A percentile compares a stretch with the other conserved stretches of the same genome.
Evolutionary conservation across 1,140 invertebrate species (phyloP).

Genomic region (Schmidtea mediterranea): DNA sequence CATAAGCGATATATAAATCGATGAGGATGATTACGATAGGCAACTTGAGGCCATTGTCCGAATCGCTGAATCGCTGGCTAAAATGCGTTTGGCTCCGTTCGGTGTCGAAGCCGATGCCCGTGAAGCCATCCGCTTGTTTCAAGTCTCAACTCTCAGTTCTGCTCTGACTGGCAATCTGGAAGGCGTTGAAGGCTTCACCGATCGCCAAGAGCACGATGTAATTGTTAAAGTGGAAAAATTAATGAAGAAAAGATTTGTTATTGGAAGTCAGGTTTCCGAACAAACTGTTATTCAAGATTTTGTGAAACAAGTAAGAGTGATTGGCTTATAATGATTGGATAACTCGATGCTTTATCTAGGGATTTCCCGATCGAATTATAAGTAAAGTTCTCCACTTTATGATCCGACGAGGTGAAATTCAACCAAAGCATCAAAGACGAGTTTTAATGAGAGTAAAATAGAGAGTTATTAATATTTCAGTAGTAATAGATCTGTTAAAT

Average conservation of each 20-base stretch:
- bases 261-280: conserved; percentile 81
- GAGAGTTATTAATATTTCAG: too few relatives aligned
- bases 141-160: conserved; percentile 85
- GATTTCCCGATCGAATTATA: conserved; percentile 60
- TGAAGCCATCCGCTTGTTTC: conserved; percentile 87
- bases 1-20: background rate
- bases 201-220: conserved; percentile 68
- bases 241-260: conserved; percentile 67
- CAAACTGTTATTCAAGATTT: conserved; percentile 80
- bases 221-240: conserved; percentile 68
- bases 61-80: conserved; percentile 81
- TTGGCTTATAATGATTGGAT: background rate
- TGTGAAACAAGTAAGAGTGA: conserved; percentile 36
- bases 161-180: conserved; percentile 64
- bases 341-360: conserved; percentile 27
- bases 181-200: conserved; percentile 81
- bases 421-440: conserved; percentile 77
- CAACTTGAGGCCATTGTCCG: conserved; percentile 87
- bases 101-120: conserved; percentile 68
- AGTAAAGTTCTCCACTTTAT: conserved; percentile 68
- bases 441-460: conserved; percentile 56
- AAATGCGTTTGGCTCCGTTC: conserved; percentile 83
- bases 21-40: conserved; percentile 30
- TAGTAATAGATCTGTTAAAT: too few relatives aligned
- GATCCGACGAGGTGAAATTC: conserved; percentile 71